phyloP scores from a whole-genome alignment of 2,113 vertebrate species.

The Heliornis fulica region DNA sequence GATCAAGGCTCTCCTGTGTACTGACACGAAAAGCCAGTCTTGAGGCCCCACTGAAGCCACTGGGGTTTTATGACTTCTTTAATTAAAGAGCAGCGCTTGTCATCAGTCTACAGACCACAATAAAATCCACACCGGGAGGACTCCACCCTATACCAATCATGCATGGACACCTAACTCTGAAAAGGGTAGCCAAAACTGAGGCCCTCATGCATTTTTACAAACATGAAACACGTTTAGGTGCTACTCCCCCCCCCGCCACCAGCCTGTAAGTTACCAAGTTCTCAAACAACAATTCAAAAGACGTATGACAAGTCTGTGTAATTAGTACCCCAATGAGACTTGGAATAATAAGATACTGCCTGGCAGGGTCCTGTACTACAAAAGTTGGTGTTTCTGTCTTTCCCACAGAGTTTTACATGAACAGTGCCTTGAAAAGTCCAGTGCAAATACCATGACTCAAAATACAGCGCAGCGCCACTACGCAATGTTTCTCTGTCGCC shows the following conservation, averaged over 20 bases:
- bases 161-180: neutral
- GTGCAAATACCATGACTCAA: neutral
- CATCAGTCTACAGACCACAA: neutral
- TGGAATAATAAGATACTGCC: neutral
- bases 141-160: neutral
- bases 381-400: neutral
- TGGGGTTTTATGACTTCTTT: neutral
- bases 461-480: neutral
- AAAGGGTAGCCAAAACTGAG: neutral
- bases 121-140: neutral
- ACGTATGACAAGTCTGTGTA: neutral
- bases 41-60: neutral
- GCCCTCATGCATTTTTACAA: fast-evolving
- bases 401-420: neutral
- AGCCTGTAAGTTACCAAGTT: neutral
- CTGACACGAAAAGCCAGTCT: neutral
- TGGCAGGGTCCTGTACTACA: neutral
- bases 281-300: neutral
- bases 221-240: fast-evolving
- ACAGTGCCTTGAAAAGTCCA: neutral
- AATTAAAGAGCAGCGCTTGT: constrained; percentile 8
- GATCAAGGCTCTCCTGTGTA: neutral
- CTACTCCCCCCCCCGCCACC: too few relatives aligned
- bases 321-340: neutral
- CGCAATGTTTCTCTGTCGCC: neutral